These are phyloP conservation scores for Darevskia mixta DNA, from an alignment of 2,797 vertebrate species.

Conservation along the genomic window DNA sequence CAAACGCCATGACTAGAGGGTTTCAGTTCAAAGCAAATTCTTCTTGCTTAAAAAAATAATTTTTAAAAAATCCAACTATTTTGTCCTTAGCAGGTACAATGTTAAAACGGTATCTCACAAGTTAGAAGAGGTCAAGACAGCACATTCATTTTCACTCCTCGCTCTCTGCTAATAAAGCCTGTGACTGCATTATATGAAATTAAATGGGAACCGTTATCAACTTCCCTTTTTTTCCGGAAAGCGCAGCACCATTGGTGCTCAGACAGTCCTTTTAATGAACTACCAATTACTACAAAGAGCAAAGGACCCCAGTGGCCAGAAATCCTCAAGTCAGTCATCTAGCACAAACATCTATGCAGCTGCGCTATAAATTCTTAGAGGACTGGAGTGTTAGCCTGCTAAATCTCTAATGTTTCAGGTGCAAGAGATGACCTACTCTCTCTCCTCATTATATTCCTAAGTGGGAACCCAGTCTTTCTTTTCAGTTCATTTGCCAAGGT, in stretches of 20 bases:
- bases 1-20: constrained; percentile 12
- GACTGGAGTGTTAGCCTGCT: background rate
- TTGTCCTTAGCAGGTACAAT: constrained; percentile 35
- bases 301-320: constrained; percentile 31
- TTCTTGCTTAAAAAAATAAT: constrained; percentile 7
- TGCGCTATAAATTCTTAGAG: background rate
- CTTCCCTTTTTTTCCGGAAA: constrained; percentile 21
- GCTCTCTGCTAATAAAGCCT: background rate
- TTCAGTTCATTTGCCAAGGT: background rate
- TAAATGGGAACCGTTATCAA: constrained; percentile 30
- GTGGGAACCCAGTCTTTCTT: background rate
- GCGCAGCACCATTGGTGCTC: background rate
- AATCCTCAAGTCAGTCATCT: constrained; percentile 7
- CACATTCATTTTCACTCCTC: constrained; percentile 16
- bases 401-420: background rate
- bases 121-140: background rate
- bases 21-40: constrained; percentile 50
- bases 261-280: constrained; percentile 17
- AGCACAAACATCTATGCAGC: background rate
- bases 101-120: constrained; percentile 34
- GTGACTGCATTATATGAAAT: constrained; percentile 37
- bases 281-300: constrained; percentile 41
- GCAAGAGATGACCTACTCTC: constrained; percentile 5
- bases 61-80: constrained; percentile 34
- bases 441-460: background rate